These are phyloP conservation scores for Saguinus midas DNA, from an alignment of 2,113 vertebrate species.

Conservation along the genomic window DNA sequence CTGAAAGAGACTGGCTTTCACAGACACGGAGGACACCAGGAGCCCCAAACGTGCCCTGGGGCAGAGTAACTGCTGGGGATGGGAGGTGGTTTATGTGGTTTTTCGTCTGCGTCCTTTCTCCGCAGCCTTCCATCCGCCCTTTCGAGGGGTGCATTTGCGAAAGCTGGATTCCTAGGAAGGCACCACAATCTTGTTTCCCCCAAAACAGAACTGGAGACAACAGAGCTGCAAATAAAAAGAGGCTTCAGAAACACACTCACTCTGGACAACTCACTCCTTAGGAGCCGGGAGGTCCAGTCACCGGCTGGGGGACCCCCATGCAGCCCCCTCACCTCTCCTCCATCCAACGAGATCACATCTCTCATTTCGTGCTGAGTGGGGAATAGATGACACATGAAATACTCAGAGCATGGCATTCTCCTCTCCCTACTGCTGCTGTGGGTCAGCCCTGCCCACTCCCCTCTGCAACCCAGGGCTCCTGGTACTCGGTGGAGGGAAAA, in stretches of 20 bases:
- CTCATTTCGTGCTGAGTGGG: not conserved
- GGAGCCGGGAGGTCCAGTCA: rapidly evolving
- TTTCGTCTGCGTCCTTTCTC: not conserved
- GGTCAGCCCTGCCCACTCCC: not conserved
- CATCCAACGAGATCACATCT: rapidly evolving
- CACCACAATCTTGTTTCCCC: not conserved
- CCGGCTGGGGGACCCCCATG: rapidly evolving
- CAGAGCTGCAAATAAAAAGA: not conserved
- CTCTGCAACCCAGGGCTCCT: rapidly evolving
- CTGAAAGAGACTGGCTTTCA: not conserved
- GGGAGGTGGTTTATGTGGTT: rapidly evolving
- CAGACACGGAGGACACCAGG: rapidly evolving
- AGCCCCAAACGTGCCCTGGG: rapidly evolving
- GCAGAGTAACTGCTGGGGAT: rapidly evolving
- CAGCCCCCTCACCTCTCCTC: not conserved
- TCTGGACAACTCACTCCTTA: not conserved
- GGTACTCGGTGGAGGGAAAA: not conserved
- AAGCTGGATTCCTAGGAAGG: not conserved
- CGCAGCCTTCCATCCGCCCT: not conserved
- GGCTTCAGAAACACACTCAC: rapidly evolving
- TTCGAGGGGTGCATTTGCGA: not conserved
- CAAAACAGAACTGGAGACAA: not conserved
- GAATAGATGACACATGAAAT: not conserved
- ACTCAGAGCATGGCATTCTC: rapidly evolving
- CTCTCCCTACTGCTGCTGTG: not conserved